A percentile compares a stretch with the other conserved stretches of the same genome.
Conservation (phyloP, 2,888 invertebrate species). For the Flabesymbios commensalis region DNA sequence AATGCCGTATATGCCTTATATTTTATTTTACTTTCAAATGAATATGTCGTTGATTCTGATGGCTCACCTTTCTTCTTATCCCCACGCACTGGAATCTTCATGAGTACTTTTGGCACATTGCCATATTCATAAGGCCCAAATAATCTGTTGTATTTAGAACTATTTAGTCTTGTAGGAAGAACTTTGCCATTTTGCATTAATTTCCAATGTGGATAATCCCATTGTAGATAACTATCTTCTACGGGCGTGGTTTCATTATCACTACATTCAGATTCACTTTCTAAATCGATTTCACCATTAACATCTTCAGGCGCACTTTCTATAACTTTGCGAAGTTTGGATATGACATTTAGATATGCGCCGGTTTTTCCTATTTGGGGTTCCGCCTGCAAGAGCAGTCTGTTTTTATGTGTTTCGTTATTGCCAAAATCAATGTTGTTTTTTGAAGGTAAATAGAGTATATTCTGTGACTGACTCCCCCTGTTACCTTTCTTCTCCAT, state of each 20-base stretch:
- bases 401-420: conserved; percentile 3
- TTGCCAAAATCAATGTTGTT: conserved; percentile 3
- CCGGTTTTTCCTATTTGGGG: conserved; percentile 24
- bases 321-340: conserved; percentile 2
- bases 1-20: too few species aligned
- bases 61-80: too few species aligned
- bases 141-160: too few species aligned
- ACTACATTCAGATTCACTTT: neutral
- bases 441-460: neutral
- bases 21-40: too few species aligned
- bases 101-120: too few species aligned
- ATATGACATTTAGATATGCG: conserved; percentile 14
- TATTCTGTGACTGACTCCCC: neutral
- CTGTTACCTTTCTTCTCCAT: neutral
- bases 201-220: conserved; percentile 21
- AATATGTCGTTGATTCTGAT: too few species aligned
- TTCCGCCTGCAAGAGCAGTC: conserved; percentile 17
- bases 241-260: too few species aligned
- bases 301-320: neutral
- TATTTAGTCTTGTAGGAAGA: too few species aligned
- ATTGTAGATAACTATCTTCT: conserved; percentile 1
- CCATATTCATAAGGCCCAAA: too few species aligned
- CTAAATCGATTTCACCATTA: conserved; percentile 3
- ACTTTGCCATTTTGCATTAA: conserved; percentile 3
- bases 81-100: too few species aligned